Evolutionary conservation across 2,797 vertebrate species (phyloP).

Genomic region (Dromococcyx pavoninus): DNA sequence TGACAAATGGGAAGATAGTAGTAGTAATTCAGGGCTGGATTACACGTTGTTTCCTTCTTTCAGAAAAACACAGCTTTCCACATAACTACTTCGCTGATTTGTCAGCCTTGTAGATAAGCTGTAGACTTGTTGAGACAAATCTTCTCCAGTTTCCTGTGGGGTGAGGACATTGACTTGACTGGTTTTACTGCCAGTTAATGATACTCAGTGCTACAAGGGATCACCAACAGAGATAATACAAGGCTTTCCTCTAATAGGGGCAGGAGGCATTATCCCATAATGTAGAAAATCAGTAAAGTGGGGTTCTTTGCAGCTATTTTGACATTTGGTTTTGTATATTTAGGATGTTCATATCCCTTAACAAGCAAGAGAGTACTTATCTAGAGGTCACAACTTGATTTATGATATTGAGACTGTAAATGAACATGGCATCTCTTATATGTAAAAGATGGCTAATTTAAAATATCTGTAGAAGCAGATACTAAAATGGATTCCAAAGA

Average conservation of each 20-base stretch:
- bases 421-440: background rate
- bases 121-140: background rate
- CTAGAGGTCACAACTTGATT: background rate
- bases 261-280: background rate
- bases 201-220: background rate
- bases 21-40: background rate
- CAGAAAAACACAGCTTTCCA: background rate
- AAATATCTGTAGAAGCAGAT: background rate
- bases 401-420: fast-evolving
- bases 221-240: fast-evolving
- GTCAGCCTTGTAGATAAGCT: background rate
- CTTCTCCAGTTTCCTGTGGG: background rate
- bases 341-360: background rate
- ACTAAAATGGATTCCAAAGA: background rate
- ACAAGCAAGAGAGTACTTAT: background rate
- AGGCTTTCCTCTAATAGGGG: background rate
- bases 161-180: background rate
- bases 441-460: background rate
- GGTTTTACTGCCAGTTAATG: background rate
- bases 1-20: background rate
- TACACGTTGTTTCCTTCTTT: background rate
- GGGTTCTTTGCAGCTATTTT: background rate
- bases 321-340: background rate
- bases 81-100: background rate
- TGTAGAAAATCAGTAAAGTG: background rate